Conservation (phyloP, 1,140 invertebrate species). For the Brachionus sp. region DNA sequence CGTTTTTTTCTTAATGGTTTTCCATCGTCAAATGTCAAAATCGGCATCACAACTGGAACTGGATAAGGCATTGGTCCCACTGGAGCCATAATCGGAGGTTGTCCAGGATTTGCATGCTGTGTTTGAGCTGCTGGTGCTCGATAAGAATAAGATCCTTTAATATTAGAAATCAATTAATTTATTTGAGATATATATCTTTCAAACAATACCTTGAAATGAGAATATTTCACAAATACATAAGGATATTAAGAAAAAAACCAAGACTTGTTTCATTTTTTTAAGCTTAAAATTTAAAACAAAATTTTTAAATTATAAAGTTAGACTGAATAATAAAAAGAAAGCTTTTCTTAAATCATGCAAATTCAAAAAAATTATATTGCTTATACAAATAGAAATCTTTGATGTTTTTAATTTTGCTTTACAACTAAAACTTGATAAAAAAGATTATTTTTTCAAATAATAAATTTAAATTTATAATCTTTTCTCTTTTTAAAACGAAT, state of each 20-base stretch:
- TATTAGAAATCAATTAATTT: background rate
- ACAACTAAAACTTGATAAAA: too few relatives aligned
- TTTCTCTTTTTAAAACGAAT: too few relatives aligned
- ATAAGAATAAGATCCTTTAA: background rate
- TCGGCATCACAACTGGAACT: conserved; percentile 21
- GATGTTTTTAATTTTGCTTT: too few relatives aligned
- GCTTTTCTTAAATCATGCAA: background rate
- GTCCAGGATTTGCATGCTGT: background rate
- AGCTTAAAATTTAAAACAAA: background rate
- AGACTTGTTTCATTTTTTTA: background rate
- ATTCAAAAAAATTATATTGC: background rate
- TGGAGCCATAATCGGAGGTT: background rate
- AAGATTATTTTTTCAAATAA: too few relatives aligned
- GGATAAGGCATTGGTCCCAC: background rate
- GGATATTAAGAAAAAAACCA: background rate
- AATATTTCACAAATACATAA: background rate
- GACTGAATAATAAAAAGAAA: background rate
- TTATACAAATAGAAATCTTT: too few relatives aligned
- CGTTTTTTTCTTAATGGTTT: background rate
- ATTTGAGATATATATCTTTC: too few relatives aligned
- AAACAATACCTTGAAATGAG: background rate
- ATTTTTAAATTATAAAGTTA: background rate
- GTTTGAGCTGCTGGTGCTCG: background rate
- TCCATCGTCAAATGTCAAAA: background rate
- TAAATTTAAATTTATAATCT: too few relatives aligned